phyloP scores from a whole-genome alignment of 53 echinoderm and acorn worm species.

The Antedon mediterranea region DNA sequence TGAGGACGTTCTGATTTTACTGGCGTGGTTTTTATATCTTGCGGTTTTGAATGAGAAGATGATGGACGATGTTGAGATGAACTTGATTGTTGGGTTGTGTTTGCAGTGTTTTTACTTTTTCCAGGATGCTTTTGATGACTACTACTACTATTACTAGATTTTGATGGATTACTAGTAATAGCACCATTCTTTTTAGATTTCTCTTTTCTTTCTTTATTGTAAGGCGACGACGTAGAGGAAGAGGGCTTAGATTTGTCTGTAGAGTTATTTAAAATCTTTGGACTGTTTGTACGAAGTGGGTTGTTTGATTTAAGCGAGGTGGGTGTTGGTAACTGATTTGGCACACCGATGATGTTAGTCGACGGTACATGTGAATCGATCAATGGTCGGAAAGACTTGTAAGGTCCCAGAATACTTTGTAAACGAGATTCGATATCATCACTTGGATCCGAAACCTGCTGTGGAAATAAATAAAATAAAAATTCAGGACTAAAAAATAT shows the following conservation, averaged over 20 bases:
- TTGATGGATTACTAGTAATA: not conserved
- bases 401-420: not conserved
- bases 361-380: not conserved
- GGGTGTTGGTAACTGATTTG: not conserved
- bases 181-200: not conserved
- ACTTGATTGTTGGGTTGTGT: not conserved
- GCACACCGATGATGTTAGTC: not conserved
- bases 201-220: not conserved
- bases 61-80: not conserved
- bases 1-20: not conserved
- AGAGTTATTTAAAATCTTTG: not conserved
- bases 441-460: not conserved
- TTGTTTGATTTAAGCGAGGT: not conserved
- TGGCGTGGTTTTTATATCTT: not conserved
- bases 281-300: not conserved
- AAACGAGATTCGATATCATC: not conserved
- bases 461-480: too few relatives aligned
- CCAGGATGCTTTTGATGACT: not conserved
- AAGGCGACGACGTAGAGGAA: not conserved
- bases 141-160: not conserved
- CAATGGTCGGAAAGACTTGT: not conserved
- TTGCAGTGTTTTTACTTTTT: not conserved
- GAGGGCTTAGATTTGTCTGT: not conserved
- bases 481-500: too few relatives aligned
- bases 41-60: not conserved